A percentile compares a stretch with the other conserved stretches of the same genome.
These are phyloP conservation scores for Platanista minor DNA, from an alignment of 2,113 vertebrate species.

Conservation along the genomic window DNA sequence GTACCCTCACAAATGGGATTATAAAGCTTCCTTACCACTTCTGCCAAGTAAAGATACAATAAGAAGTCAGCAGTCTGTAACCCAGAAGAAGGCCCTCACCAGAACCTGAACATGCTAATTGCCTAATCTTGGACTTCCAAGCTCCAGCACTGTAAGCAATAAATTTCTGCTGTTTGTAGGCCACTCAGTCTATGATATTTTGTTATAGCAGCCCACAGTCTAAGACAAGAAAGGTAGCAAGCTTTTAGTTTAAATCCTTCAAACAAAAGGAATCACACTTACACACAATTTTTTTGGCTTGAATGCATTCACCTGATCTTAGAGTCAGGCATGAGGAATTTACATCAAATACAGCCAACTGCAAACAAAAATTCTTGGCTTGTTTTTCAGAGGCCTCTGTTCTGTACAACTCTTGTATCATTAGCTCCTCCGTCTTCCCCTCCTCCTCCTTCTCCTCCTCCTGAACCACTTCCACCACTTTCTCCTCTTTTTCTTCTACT, in stretches of 20 bases:
- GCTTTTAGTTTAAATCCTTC: constrained; percentile 12
- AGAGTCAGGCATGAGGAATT: not conserved
- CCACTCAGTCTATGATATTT: not conserved
- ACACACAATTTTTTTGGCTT: not conserved
- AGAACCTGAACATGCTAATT: not conserved
- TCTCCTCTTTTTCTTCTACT: not conserved
- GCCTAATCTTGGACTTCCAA: not conserved
- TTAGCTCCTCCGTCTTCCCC: not conserved
- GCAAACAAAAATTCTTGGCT: not conserved
- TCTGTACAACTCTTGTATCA: not conserved
- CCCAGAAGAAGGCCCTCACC: not conserved
- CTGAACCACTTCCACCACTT: not conserved
- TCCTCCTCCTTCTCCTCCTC: not conserved
- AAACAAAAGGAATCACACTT: not conserved
- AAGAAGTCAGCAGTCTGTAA: not conserved
- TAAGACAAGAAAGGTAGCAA: not conserved
- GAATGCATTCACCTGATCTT: not conserved
- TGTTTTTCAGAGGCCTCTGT: not conserved
- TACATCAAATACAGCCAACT: not conserved
- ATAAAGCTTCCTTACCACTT: not conserved
- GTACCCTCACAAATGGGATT: not conserved
- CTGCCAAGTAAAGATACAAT: not conserved
- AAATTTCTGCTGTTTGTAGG: not conserved
- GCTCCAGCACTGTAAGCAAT: not conserved
- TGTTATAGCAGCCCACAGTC: not conserved